These are phyloP conservation scores for Mandrillus leucophaeus DNA, from an alignment of 2,113 vertebrate genomes.

Conservation along the genomic window DNA sequence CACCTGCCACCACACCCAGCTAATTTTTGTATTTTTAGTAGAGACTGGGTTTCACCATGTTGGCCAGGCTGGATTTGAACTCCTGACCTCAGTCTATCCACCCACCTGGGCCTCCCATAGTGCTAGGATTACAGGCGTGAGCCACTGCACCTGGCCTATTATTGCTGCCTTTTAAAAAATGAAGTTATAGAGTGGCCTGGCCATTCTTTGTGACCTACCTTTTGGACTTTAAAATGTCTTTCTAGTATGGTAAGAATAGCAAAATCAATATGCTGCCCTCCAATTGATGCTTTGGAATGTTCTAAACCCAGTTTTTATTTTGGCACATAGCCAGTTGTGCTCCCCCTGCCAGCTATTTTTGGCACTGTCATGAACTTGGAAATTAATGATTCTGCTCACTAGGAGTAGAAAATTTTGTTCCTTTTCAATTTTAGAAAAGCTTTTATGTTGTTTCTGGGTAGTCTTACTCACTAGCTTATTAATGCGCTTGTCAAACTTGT, in stretches of 20 bases:
- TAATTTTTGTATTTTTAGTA: too few species aligned
- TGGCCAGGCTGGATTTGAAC: too few species aligned
- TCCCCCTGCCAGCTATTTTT: slow-evolving; percentile 66
- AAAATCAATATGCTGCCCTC: not conserved
- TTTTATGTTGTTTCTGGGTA: slow-evolving; percentile 56
- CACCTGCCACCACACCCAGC: too few species aligned
- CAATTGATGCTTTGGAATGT: slow-evolving; percentile 32
- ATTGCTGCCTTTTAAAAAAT: not conserved
- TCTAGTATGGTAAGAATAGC: not conserved
- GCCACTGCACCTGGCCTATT: too few species aligned
- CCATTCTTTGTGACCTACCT: not conserved
- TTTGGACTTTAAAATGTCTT: slow-evolving; percentile 45
- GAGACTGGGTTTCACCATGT: too few species aligned
- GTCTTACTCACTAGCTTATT: slow-evolving; percentile 42
- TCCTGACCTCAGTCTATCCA: too few species aligned
- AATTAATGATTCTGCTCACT: slow-evolving; percentile 69
- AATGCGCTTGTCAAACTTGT: not conserved
- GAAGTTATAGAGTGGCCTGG: not conserved
- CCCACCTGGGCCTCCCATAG: too few species aligned
- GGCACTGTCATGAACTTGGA: slow-evolving; percentile 65
- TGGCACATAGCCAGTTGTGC: slow-evolving; percentile 54
- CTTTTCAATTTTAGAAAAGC: slow-evolving; percentile 66
- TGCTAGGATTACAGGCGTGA: too few species aligned
- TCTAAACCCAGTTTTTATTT: slow-evolving; percentile 61
- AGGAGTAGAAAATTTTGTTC: slow-evolving; percentile 59